phyloP scores from a whole-genome alignment of 2,797 vertebrate species.

The Anableps anableps region DNA sequence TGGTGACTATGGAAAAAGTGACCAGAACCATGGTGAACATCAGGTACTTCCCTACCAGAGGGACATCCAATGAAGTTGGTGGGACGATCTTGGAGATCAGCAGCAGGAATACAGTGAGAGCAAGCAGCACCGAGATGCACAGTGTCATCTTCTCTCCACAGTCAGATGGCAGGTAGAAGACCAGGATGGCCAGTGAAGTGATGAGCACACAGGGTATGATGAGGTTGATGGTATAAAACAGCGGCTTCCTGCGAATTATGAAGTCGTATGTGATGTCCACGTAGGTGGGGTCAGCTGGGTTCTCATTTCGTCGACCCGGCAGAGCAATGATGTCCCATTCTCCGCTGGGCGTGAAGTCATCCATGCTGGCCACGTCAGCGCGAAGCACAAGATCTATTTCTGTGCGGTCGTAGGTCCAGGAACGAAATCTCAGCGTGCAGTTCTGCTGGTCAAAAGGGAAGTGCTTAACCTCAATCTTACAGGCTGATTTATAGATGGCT shows the following conservation, averaged over 20 bases:
- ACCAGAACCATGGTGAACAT: slow-evolving; percentile 99
- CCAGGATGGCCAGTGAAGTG: slow-evolving; percentile 93
- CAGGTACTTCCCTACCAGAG: slow-evolving; percentile 95
- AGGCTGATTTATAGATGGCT: slow-evolving; percentile 96
- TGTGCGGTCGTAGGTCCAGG: slow-evolving; percentile 96
- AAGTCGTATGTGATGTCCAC: slow-evolving; percentile 99
- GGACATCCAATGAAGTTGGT: slow-evolving; percentile 93
- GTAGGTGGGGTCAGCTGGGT: slow-evolving; percentile 91
- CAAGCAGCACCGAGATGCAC: slow-evolving; percentile 94
- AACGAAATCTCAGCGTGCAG: slow-evolving; percentile 96
- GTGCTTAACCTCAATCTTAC: slow-evolving; percentile 97
- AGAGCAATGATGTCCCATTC: slow-evolving; percentile 99
- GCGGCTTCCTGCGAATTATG: slow-evolving; percentile 94
- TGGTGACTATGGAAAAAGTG: slow-evolving; percentile 96
- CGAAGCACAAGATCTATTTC: slow-evolving; percentile 96
- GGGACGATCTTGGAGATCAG: slow-evolving; percentile 98
- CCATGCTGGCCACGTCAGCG: slow-evolving; percentile 93
- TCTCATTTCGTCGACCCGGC: slow-evolving; percentile 93
- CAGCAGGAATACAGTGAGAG: slow-evolving; percentile 94
- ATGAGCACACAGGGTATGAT: slow-evolving; percentile 97
- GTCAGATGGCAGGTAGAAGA: slow-evolving; percentile 96
- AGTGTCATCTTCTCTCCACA: slow-evolving; percentile 98
- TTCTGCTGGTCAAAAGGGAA: slow-evolving; percentile 99
- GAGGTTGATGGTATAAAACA: slow-evolving; percentile 98
- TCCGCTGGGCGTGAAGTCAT: slow-evolving; percentile 96